phyloP scores from a whole-genome alignment of 2,113 vertebrate species.

The Amazona vittata region DNA sequence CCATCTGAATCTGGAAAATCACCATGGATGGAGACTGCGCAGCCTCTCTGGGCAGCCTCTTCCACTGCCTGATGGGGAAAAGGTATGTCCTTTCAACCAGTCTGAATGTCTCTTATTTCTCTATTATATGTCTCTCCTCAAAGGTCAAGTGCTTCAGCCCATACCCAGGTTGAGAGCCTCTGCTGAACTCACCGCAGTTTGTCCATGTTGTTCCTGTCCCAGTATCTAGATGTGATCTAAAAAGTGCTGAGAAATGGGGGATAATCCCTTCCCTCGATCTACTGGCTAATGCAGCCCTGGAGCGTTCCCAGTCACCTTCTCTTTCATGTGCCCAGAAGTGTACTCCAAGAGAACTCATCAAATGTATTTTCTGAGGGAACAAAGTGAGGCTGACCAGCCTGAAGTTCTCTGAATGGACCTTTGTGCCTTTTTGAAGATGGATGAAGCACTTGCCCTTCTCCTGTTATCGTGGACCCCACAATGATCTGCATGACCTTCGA shows the following conservation, averaged over 20 bases:
- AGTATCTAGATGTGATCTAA: background rate
- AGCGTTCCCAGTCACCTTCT: background rate
- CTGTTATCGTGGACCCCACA: background rate
- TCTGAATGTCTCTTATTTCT: background rate
- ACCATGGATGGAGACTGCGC: background rate
- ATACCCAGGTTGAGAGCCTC: background rate
- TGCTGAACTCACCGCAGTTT: background rate
- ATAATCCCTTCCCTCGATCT: background rate
- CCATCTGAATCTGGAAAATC: background rate
- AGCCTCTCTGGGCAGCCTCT: background rate
- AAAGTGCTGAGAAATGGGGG: background rate
- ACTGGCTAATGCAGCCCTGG: background rate
- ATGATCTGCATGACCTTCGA: background rate
- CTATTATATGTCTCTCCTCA: background rate
- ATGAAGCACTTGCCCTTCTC: background rate
- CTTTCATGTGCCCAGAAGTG: background rate
- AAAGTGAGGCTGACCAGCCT: background rate
- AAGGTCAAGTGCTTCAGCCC: background rate
- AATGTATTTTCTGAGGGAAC: background rate
- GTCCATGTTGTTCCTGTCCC: background rate
- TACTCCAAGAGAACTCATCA: background rate
- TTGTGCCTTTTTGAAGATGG: background rate
- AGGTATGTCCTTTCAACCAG: background rate
- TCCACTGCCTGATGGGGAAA: background rate
- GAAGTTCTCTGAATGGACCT: background rate